These are phyloP conservation scores for Pristionchus maxplancki DNA, from an alignment of 2,888 invertebrate species.

Conservation along the genomic window DNA sequence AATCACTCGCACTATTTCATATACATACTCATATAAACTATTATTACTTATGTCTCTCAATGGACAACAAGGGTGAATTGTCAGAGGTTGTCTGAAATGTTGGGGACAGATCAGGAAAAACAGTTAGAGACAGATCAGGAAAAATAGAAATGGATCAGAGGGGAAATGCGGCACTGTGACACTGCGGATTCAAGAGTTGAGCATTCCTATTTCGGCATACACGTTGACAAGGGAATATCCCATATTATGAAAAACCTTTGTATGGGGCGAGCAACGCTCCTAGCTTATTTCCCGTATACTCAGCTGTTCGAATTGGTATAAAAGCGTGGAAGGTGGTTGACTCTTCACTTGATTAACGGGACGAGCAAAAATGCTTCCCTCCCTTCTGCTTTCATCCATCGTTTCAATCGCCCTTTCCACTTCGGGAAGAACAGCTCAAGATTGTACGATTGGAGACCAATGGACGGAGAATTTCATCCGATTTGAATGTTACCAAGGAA, in stretches of 20 bases:
- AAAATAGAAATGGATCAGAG: too few species aligned
- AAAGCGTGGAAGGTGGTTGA: neutral
- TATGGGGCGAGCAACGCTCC: too few species aligned
- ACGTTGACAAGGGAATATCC: too few species aligned
- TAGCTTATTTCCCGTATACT: neutral
- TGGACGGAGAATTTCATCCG: conserved; percentile 50
- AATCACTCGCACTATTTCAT: neutral
- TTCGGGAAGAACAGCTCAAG: conserved; percentile 35
- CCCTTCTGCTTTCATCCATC: neutral
- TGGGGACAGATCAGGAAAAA: too few species aligned
- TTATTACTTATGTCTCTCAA: too few species aligned
- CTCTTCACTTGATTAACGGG: neutral
- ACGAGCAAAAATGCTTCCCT: neutral
- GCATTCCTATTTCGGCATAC: too few species aligned
- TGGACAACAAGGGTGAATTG: too few species aligned
- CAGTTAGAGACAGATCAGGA: too few species aligned
- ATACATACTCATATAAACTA: neutral
- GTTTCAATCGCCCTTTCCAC: neutral
- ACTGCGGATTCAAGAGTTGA: too few species aligned
- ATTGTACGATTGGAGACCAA: conserved; percentile 45
- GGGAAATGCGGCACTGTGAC: too few species aligned
- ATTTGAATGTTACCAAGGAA: conserved; percentile 50
- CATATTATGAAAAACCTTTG: too few species aligned
- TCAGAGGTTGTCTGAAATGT: too few species aligned
- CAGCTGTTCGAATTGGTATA: neutral